Base-by-base conservation (phyloP, 2,113 vertebrate genomes). In the Neolamprologus fasciatus region DNA sequence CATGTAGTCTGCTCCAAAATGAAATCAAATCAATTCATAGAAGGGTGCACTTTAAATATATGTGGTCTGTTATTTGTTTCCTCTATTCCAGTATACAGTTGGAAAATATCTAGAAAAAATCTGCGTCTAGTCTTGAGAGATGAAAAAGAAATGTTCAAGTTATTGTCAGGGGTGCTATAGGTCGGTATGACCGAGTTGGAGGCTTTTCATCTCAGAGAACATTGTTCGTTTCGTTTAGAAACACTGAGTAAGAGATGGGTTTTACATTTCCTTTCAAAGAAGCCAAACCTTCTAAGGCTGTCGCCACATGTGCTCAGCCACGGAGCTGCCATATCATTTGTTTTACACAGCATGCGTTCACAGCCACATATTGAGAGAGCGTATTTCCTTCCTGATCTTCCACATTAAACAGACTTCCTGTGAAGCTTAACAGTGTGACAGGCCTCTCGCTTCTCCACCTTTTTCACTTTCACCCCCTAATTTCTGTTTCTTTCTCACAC, bases 391-490 rank as follows among this genome's bases (percentile, higher is more conserved):
- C 89, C 87, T 92, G 91, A 94, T 94, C 90, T 89, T 90, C 87
- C 80, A 94, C 88, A 89, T 94, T 93, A 86, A 90, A 90, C 93
- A 91, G 88, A 94, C 93, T 93, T 94, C 92, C 93, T 89, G 68
- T 54, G 33, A 83, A 86, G 93, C 90, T 93, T 55, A 89, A 45
- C 85, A 19, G 81, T 79, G 79, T 79, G 85, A 93, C 93, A 86
- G 85, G 45, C 58, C 82, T 80, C 89, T 93, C 82, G 85, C 84
- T 93, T 93, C 82, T 84, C 80, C 76, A 79, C 82, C 83, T 83
- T 87, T 86, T 63, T 90, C 78, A 83, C 91, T 88, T 86, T 88
- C 84, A 73, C 82, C 82, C 87, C 53, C 71, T 86, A 54, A 81
- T 88, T 91, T 86, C 57, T 82, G 79, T 82, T 87, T 80, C 66